Evolutionary conservation across 2,888 invertebrate genomes (phyloP), one percentile per base, ranked within the genome.

Genomic region (Hybos culiciformis): DNA sequence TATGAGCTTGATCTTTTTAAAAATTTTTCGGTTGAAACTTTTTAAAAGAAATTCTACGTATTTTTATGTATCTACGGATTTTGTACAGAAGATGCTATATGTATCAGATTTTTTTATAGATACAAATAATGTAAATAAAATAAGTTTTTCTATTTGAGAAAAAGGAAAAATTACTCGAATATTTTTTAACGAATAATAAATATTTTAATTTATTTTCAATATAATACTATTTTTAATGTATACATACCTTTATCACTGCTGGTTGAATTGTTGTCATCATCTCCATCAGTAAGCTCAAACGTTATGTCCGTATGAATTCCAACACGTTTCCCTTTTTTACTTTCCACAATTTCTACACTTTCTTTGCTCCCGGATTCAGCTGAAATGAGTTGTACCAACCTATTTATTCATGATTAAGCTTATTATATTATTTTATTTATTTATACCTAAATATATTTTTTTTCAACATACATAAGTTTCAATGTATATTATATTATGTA

Each of bases 281-380:
- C 56, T 36, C 60, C 62, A 18, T 62, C 60, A 18, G 61, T 60
- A 44, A 67, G 61, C 48, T 67, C 66, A 46, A 67, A 67, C 46
- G 67, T 67, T 44, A 67, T 65, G 49, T 67, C 66, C 9, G 66
- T 67, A 46, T 64, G 63, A 47, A 67, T 65, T 41, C 66, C 66
- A 46, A 67, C 61, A 39, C 58, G 61, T 53, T 59, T 63, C 44
- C 59, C 61, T 42, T 62, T 65, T 38, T 60, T 59, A 47, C 54
- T 53, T 41, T 64, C 66, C 32, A 62, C 58, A 45, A 64, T 60
- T 57, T 64, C 64, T 6, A 63, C 63, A 51, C 66, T 66, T 51
- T 64, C 66, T 39, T 65, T 65, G 33, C 46, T 47, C 9, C 40
- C 46, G 24, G 63, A 59, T 47, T 63, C 64, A 66, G 44, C 36